phyloP scores from a whole-genome alignment of 2,888 invertebrate genomes.

The Habroteleia sp. region DNA sequence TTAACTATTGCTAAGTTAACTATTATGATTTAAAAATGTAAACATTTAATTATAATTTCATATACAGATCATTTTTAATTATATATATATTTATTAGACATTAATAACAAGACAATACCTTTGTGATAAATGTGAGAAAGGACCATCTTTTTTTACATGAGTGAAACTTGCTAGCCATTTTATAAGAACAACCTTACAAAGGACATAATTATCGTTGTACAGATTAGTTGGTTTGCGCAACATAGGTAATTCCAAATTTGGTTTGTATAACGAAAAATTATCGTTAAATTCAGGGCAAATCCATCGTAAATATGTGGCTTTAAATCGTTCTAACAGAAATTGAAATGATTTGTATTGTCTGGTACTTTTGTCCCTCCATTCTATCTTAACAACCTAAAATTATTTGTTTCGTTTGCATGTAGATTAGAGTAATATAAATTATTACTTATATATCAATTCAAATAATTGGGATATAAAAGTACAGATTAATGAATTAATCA shows the following conservation, averaged over 20 bases:
- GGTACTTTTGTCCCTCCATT: slow-evolving; percentile 92
- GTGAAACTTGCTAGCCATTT: slow-evolving; percentile 92
- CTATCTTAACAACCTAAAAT: slow-evolving; percentile 88
- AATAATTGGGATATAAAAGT: too few species aligned
- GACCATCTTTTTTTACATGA: slow-evolving; percentile 86
- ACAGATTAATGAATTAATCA: too few species aligned
- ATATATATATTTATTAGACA: too few species aligned
- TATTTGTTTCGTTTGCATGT: too few species aligned
- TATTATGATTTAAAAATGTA: too few species aligned
- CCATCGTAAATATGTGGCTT: slow-evolving; percentile 92
- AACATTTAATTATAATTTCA: too few species aligned
- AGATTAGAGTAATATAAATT: too few species aligned
- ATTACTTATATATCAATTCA: too few species aligned
- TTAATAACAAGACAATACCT: too few species aligned
- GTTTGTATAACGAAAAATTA: slow-evolving; percentile 90
- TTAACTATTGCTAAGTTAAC: too few species aligned
- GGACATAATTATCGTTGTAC: slow-evolving; percentile 83
- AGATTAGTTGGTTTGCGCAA: slow-evolving; percentile 85
- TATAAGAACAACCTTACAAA: slow-evolving; percentile 92
- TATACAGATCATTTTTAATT: too few species aligned
- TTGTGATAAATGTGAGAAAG: slow-evolving; percentile 74
- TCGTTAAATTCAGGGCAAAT: slow-evolving; percentile 94
- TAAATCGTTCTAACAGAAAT: slow-evolving; percentile 95
- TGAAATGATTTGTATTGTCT: slow-evolving; percentile 93
- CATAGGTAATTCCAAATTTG: slow-evolving; percentile 89